phyloP scores from a whole-genome alignment of 1,140 invertebrate species.

The Ceratina australensis region DNA sequence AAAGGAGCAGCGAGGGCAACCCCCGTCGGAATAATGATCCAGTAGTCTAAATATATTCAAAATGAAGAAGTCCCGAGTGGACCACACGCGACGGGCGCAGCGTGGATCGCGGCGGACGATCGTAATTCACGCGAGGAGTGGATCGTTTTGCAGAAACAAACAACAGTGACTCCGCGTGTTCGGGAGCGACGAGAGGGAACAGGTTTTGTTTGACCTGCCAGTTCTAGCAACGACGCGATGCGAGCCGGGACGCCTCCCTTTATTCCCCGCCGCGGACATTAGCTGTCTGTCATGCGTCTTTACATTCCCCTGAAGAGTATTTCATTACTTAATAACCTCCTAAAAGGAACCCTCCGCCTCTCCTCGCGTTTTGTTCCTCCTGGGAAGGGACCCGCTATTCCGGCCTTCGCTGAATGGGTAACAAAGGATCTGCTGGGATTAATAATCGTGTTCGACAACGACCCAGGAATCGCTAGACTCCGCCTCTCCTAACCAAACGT shows the following conservation, averaged over 20 bases:
- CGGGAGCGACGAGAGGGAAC: conserved; percentile 46
- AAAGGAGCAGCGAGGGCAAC: conserved; percentile 27
- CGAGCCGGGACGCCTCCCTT: conserved; percentile 30
- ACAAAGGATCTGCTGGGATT: neutral
- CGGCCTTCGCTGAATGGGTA: neutral
- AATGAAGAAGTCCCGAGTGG: conserved; percentile 29
- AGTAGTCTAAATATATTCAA: conserved; percentile 8
- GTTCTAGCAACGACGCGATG: conserved; percentile 35
- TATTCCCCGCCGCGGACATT: conserved; percentile 52
- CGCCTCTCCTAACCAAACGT: too few species aligned
- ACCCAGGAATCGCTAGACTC: too few species aligned
- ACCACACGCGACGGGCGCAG: conserved; percentile 59
- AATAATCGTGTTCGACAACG: neutral
- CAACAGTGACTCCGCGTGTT: conserved; percentile 51
- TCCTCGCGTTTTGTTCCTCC: conserved; percentile 11
- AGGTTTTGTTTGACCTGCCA: conserved; percentile 62
- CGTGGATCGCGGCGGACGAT: conserved; percentile 60
- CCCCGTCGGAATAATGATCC: conserved; percentile 55
- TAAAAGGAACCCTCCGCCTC: conserved; percentile 34
- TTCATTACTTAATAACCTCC: conserved; percentile 60
- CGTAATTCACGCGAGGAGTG: conserved; percentile 65
- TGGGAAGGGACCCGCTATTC: neutral
- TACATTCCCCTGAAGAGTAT: conserved; percentile 41
- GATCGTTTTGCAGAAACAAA: conserved; percentile 67
- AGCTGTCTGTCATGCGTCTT: conserved; percentile 56